phyloP scores from a whole-genome alignment of 2,113 vertebrate genomes.

The Vombatus ursinus region DNA sequence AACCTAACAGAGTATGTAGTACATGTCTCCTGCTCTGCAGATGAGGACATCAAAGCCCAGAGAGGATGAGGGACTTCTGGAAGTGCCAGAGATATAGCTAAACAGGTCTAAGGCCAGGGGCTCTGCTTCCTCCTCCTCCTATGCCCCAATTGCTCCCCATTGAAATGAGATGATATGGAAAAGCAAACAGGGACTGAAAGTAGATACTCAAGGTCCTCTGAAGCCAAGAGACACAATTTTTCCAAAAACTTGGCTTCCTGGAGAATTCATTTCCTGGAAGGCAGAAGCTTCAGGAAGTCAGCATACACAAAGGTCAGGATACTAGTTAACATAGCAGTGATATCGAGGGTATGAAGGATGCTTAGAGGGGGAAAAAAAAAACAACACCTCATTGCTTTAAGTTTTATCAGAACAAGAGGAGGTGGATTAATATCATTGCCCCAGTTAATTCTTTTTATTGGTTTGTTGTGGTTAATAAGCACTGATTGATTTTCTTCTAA shows the following conservation, averaged over 20 bases:
- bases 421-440: slow-evolving; percentile 75
- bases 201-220: slow-evolving; percentile 5
- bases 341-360: background rate
- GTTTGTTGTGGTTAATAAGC: slow-evolving; percentile 76
- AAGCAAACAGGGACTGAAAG: background rate
- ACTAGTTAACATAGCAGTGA: background rate
- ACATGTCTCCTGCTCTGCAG: background rate
- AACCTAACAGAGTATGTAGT: background rate
- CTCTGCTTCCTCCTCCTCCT: background rate
- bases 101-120: background rate
- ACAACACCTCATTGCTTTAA: slow-evolving; percentile 6
- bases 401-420: slow-evolving; percentile 65
- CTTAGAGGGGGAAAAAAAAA: background rate
- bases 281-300: slow-evolving; percentile 24
- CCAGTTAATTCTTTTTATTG: slow-evolving; percentile 76
- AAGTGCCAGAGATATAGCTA: background rate
- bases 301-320: background rate
- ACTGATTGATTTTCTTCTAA: slow-evolving; percentile 76
- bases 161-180: background rate
- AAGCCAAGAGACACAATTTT: background rate
- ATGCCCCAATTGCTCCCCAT: background rate
- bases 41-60: background rate
- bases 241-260: background rate
- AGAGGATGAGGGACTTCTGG: background rate
- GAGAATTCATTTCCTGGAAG: background rate